Evolutionary conservation across 2,797 vertebrate genomes (phyloP).

Genomic region (Graptemys geographica): DNA sequence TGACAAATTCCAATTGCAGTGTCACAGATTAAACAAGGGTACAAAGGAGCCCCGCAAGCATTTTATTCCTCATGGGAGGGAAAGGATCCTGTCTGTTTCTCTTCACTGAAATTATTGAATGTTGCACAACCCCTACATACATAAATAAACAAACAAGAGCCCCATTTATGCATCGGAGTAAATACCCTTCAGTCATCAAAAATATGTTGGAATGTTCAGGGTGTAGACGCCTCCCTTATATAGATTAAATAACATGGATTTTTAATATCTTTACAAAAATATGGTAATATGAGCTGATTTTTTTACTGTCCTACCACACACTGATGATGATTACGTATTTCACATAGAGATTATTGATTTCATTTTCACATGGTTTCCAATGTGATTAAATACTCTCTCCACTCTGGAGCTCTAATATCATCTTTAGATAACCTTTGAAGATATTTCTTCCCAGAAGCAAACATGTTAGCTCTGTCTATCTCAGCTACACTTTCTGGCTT

Average conservation of each 20-base stretch:
- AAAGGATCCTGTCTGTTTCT: not conserved
- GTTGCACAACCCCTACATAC: not conserved
- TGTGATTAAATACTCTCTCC: not conserved
- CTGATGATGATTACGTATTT: not conserved
- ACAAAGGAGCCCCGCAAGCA: constrained; percentile 53
- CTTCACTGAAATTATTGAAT: not conserved
- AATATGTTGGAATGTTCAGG: not conserved
- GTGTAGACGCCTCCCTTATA: not conserved
- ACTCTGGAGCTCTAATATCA: not conserved
- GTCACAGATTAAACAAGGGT: constrained; percentile 80
- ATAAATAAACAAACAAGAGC: constrained; percentile 21
- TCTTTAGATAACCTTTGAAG: not conserved
- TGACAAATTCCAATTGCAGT: constrained; percentile 79
- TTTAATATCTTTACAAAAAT: not conserved
- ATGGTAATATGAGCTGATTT: not conserved
- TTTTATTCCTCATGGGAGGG: constrained; percentile 38
- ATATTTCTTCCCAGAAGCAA: not conserved
- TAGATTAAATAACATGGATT: not conserved
- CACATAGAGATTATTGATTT: not conserved
- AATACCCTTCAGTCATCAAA: not conserved
- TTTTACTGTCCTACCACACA: not conserved
- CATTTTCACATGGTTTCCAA: not conserved
- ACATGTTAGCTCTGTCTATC: not conserved
- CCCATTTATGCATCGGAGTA: not conserved
- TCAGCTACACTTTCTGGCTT: constrained; percentile 10